A percentile compares a stretch with the other conserved stretches of the same genome.
Evolutionary conservation across 2,888 invertebrate species (phyloP).

Genomic region (Neocrepidodera transversa): DNA sequence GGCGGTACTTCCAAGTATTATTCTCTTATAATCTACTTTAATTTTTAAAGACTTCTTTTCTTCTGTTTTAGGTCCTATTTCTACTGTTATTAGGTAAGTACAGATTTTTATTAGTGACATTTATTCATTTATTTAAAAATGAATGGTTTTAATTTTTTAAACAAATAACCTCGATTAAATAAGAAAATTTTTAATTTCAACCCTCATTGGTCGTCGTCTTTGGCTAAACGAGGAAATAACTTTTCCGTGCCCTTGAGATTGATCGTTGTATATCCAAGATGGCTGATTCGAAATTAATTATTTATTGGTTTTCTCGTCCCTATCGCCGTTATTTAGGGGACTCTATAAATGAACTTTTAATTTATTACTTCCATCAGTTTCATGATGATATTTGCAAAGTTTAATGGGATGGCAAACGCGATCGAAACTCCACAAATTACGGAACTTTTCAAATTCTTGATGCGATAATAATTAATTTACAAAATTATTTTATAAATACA

Average conservation of each 20-base stretch:
- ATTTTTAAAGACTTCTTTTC: conserved; percentile 25
- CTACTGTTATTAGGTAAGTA: conserved; percentile 14
- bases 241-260: conserved; percentile 43
- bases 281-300: conserved; percentile 54
- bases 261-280: conserved; percentile 51
- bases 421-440: conserved; percentile 5
- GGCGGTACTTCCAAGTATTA: conserved; percentile 47
- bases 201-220: conserved; percentile 36
- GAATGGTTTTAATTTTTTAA: conserved; percentile 35
- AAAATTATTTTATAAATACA: conserved; percentile 9
- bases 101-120: conserved; percentile 23
- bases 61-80: conserved; percentile 17
- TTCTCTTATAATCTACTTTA: conserved; percentile 31
- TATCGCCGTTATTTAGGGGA: conserved; percentile 27
- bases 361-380: conserved; percentile 33
- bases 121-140: conserved; percentile 31
- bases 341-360: conserved; percentile 32
- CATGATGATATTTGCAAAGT: conserved; percentile 32
- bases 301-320: conserved; percentile 45
- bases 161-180: conserved; percentile 35
- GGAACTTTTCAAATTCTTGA: conserved; percentile 9
- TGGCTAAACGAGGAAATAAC: conserved; percentile 40
- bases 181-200: conserved; percentile 41
- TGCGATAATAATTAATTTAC: conserved; percentile 7
- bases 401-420: conserved; percentile 25